Conservation (phyloP, 2,113 vertebrate genomes). For the Odobenus rosmarus region DNA sequence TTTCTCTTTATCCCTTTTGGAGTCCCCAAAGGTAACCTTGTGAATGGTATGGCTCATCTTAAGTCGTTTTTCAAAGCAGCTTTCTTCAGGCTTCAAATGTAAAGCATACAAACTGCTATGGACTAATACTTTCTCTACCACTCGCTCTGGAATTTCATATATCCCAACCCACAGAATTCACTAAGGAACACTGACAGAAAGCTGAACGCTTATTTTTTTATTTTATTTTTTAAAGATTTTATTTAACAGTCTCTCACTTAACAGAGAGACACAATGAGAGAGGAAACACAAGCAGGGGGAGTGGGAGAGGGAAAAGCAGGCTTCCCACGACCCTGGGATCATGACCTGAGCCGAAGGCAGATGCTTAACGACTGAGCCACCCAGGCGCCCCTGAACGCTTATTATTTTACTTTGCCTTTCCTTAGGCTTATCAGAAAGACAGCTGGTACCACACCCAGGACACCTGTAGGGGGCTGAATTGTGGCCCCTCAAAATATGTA, state of each 20-base stretch:
- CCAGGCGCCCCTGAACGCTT: not conserved
- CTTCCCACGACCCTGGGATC: too few relatives aligned
- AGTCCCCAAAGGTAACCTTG: not conserved
- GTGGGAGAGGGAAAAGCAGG: too few relatives aligned
- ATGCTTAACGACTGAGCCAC: too few relatives aligned
- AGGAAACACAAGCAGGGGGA: too few relatives aligned
- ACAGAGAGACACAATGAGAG: too few relatives aligned
- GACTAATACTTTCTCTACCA: not conserved
- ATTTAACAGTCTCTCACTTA: too few relatives aligned
- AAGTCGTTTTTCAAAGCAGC: not conserved
- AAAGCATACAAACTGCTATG: not conserved
- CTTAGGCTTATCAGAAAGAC: not conserved
- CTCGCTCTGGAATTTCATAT: not conserved
- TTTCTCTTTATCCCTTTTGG: not conserved
- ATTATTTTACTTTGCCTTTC: not conserved
- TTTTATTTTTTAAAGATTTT: too few relatives aligned
- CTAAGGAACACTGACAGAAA: not conserved
- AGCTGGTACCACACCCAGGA: not conserved
- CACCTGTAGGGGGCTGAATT: not conserved
- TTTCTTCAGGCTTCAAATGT: not conserved
- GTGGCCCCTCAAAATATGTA: not conserved
- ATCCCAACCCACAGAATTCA: not conserved
- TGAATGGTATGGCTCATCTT: not conserved
- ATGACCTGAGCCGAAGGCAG: too few relatives aligned
- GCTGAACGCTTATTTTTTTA: not conserved